Evolutionary conservation across 2,113 vertebrate genomes (phyloP).

Genomic region (Meles meles): DNA sequence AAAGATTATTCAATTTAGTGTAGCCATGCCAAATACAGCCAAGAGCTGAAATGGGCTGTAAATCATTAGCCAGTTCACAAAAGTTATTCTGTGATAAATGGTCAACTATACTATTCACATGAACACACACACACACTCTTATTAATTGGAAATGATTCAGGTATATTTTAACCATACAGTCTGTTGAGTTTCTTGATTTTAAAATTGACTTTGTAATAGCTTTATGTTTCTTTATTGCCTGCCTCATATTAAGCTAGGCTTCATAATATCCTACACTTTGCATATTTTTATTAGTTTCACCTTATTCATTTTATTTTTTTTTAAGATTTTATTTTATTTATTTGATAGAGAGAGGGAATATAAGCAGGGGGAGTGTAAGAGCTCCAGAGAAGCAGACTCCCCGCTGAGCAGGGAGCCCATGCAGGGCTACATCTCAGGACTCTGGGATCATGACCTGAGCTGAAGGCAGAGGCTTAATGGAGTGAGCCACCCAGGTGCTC

Average conservation of each 20-base stretch:
- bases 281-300: constrained; percentile 18
- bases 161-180: background rate
- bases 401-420: too few relatives aligned
- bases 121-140: background rate
- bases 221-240: background rate
- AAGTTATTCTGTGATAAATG: background rate
- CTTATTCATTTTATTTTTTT: background rate
- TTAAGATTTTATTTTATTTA: background rate
- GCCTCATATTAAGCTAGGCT: background rate
- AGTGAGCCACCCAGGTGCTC: too few relatives aligned
- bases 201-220: background rate
- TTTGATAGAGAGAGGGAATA: too few relatives aligned
- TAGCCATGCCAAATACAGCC: background rate
- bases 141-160: background rate
- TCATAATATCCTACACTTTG: background rate
- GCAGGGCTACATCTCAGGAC: too few relatives aligned
- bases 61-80: background rate
- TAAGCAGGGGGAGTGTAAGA: too few relatives aligned
- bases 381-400: too few relatives aligned
- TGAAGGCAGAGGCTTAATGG: too few relatives aligned
- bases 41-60: background rate
- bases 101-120: background rate
- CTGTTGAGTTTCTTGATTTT: background rate
- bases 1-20: constrained; percentile 17
- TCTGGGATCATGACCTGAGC: too few relatives aligned